Percentiles rank a stretch among this genome's conserved stretches.
These are phyloP conservation scores for Dendrocincla tyrannina DNA, from an alignment of 2,797 vertebrate species.

Conservation along the genomic window DNA sequence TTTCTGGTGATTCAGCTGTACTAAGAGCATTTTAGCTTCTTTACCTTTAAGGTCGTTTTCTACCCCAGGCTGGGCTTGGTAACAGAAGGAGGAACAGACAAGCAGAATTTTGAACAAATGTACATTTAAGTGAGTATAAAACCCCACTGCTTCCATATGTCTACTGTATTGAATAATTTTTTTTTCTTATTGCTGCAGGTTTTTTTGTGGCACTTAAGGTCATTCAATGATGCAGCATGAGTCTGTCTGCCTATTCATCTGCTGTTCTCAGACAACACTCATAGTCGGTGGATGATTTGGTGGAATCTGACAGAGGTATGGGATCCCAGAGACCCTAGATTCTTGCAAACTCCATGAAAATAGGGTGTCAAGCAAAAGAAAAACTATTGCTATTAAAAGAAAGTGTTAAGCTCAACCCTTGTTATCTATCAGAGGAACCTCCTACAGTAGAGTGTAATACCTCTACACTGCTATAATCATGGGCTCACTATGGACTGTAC, in stretches of 20 bases:
- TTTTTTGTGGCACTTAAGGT: background rate
- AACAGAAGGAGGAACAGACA: background rate
- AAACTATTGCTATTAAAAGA: background rate
- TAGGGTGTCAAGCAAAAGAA: background rate
- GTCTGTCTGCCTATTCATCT: background rate
- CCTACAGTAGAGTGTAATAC: background rate
- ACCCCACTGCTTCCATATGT: background rate
- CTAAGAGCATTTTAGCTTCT: background rate
- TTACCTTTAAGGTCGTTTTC: background rate
- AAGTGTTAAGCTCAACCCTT: background rate
- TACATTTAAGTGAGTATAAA: background rate
- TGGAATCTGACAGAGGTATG: background rate
- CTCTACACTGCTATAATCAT: background rate
- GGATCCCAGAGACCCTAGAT: background rate
- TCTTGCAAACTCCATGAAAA: background rate
- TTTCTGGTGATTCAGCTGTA: background rate
- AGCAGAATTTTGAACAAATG: background rate
- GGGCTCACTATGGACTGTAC: background rate
- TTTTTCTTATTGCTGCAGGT: background rate
- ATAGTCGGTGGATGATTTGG: background rate
- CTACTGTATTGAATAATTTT: background rate
- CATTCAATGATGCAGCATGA: background rate
- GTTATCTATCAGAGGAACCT: background rate
- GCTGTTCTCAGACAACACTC: background rate
- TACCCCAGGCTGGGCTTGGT: background rate